A percentile compares a stretch with the other conserved stretches of the same genome.
These are phyloP conservation scores for Castor canadensis DNA, from an alignment of 2,113 vertebrate species.

Conservation along the genomic window DNA sequence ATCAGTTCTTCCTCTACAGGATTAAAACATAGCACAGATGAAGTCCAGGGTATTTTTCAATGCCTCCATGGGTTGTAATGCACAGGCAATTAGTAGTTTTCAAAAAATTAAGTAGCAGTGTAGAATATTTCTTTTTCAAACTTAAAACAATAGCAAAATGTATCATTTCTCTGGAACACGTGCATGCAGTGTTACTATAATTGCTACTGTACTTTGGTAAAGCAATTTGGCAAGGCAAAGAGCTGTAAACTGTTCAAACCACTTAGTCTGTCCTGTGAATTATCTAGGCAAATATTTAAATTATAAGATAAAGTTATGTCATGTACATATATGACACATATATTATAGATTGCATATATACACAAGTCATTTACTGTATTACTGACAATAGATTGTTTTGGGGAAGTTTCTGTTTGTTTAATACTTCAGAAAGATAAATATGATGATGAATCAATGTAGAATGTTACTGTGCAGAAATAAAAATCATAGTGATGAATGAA, in stretches of 20 bases:
- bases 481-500: background rate
- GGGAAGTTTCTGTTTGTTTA: background rate
- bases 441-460: background rate
- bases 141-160: background rate
- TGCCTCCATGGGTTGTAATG: background rate
- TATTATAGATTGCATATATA: background rate
- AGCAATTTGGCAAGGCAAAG: background rate
- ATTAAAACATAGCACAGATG: background rate
- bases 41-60: background rate
- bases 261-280: background rate
- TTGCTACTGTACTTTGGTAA: background rate
- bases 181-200: background rate
- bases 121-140: background rate
- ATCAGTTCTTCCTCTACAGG: background rate
- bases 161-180: background rate
- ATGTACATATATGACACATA: background rate
- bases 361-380: background rate
- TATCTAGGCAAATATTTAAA: slow-evolving; percentile 4
- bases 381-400: background rate
- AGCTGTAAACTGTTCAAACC: background rate
- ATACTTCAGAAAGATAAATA: background rate
- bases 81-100: background rate
- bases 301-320: background rate
- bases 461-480: background rate
- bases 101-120: background rate